Percentiles rank a stretch among this genome's conserved stretches.
Evolutionary conservation across 2,888 invertebrate genomes (phyloP).

Genomic region (Lasioglossum figueresi): DNA sequence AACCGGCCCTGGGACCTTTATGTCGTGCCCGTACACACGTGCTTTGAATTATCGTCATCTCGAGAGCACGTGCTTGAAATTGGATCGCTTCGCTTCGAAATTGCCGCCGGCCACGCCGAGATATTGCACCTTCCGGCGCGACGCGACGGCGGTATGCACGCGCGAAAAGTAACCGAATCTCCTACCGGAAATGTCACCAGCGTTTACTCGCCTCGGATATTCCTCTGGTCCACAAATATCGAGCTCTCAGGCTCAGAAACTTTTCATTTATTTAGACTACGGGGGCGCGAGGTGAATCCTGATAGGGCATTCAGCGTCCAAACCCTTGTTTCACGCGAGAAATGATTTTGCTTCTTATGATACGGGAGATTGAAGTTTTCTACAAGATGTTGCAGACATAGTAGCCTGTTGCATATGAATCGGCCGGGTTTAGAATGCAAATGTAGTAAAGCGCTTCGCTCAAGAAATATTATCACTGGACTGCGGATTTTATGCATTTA

Average conservation of each 20-base stretch:
- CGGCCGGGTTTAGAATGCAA: neutral
- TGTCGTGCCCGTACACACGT: conserved; percentile 34
- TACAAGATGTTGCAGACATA: neutral
- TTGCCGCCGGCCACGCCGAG: conserved; percentile 1
- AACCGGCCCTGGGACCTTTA: conserved; percentile 8
- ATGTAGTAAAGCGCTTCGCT: neutral
- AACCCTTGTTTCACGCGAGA: neutral
- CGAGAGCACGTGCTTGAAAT: conserved; percentile 55
- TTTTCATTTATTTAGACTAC: neutral
- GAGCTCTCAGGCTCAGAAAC: neutral
- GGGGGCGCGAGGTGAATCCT: neutral
- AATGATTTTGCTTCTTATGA: neutral
- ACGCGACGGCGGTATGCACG: neutral
- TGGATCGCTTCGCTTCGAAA: conserved; percentile 18
- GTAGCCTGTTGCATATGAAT: neutral
- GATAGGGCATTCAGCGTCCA: neutral
- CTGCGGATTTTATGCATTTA: too few relatives aligned
- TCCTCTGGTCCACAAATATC: neutral
- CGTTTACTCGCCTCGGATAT: neutral
- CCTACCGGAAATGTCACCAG: neutral
- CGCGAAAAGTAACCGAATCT: neutral
- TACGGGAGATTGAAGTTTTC: neutral
- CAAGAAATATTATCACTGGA: too few relatives aligned
- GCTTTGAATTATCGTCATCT: conserved; percentile 51
- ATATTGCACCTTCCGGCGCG: conserved; percentile 7